These are phyloP conservation scores for Hemichromis elongatus DNA, from an alignment of 2,113 vertebrate genomes.

Conservation along the genomic window DNA sequence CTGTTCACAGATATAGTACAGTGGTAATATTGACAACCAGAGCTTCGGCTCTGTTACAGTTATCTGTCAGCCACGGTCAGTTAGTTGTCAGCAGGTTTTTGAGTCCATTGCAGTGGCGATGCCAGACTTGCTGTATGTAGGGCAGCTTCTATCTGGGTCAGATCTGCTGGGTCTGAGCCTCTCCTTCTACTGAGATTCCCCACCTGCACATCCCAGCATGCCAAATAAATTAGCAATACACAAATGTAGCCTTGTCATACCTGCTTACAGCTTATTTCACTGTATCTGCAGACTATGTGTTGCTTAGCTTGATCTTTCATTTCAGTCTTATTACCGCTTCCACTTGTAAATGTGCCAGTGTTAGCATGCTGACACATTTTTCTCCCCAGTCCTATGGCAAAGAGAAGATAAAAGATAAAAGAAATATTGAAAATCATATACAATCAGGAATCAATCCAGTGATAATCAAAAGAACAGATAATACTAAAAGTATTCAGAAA, in stretches of 20 bases:
- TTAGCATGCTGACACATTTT: neutral
- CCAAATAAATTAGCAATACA: neutral
- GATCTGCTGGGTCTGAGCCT: conserved; percentile 54
- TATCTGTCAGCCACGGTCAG: conserved; percentile 3
- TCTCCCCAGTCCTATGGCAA: neutral
- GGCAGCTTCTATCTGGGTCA: conserved; percentile 70
- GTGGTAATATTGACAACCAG: neutral
- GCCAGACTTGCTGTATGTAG: conserved; percentile 62
- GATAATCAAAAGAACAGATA: neutral
- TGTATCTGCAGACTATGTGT: neutral
- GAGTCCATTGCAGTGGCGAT: conserved; percentile 38
- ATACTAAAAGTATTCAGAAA: neutral
- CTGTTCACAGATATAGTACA: neutral
- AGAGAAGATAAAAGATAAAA: neutral
- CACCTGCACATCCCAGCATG: neutral
- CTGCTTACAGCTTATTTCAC: neutral
- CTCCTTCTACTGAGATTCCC: conserved; percentile 14
- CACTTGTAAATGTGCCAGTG: neutral
- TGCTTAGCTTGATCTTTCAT: neutral
- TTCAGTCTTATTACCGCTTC: neutral
- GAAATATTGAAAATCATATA: neutral
- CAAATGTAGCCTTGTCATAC: neutral
- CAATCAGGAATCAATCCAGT: neutral
- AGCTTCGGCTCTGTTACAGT: neutral
- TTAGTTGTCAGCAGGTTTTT: conserved; percentile 35